Evolutionary conservation across 2,888 invertebrate genomes (phyloP).

Genomic region (Limnephilus marmoratus): DNA sequence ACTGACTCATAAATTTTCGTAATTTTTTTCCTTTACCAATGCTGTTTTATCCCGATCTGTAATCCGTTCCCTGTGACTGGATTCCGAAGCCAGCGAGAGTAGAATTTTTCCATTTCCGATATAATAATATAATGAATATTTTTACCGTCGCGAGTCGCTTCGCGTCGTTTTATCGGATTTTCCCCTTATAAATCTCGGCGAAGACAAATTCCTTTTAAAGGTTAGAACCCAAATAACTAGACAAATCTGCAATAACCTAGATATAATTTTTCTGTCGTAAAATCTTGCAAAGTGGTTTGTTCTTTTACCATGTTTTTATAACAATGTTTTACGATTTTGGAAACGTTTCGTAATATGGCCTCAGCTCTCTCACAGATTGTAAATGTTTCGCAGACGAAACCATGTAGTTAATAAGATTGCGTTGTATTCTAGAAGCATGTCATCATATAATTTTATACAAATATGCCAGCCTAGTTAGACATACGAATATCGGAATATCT

Average conservation of each 20-base stretch:
- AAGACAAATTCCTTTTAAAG: neutral
- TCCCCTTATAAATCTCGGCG: neutral
- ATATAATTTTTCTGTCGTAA: neutral
- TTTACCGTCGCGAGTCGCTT: neutral
- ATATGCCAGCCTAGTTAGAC: neutral
- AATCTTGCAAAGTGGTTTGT: neutral
- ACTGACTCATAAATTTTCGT: neutral
- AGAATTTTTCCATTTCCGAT: neutral
- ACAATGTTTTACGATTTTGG: neutral
- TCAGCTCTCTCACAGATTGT: neutral
- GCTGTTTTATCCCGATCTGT: neutral
- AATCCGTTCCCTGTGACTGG: neutral
- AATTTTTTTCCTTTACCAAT: neutral
- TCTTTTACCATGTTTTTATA: neutral
- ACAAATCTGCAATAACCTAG: neutral
- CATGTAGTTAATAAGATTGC: neutral
- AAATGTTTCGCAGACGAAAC: neutral
- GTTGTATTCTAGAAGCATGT: no score
- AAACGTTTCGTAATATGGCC: neutral
- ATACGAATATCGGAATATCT: conserved; percentile 2
- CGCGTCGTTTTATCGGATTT: neutral
- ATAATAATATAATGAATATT: neutral
- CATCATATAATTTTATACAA: neutral
- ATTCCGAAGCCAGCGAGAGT: neutral
- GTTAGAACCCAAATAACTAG: neutral